A percentile compares a stretch with the other conserved stretches of the same genome.
These are phyloP conservation scores for Anthophora plumipes DNA, from an alignment of 2,888 invertebrate genomes.

Conservation along the genomic window DNA sequence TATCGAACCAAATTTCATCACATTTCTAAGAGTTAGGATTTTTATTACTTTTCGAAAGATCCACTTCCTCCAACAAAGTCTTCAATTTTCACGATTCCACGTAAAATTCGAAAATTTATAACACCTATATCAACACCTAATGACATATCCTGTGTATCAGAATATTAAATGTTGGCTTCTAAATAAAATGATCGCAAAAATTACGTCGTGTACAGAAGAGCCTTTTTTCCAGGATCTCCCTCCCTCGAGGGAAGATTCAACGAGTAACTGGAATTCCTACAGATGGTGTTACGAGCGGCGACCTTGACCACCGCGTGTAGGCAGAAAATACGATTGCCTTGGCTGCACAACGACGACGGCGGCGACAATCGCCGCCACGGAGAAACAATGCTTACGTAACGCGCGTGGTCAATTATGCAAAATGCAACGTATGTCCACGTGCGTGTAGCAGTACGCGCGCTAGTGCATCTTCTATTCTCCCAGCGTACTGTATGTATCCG, in stretches of 20 bases:
- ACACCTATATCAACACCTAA: too few species aligned
- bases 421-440: slow-evolving; percentile 63
- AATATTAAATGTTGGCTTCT: too few species aligned
- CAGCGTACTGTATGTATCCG: slow-evolving; percentile 39
- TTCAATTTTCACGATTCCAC: too few species aligned
- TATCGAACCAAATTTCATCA: too few species aligned
- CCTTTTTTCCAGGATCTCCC: too few species aligned
- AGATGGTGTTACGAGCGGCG: slow-evolving; percentile 34
- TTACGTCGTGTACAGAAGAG: too few species aligned
- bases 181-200: too few species aligned
- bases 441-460: slow-evolving; percentile 19
- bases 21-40: too few species aligned
- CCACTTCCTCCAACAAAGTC: too few species aligned
- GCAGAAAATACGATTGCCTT: slow-evolving; percentile 69
- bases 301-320: slow-evolving; percentile 69
- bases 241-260: not conserved
- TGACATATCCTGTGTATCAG: too few species aligned
- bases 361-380: slow-evolving; percentile 45
- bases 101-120: too few species aligned
- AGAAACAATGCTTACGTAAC: slow-evolving; percentile 70
- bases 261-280: slow-evolving; percentile 34
- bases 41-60: too few species aligned
- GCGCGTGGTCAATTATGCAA: slow-evolving; percentile 63
- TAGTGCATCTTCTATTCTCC: slow-evolving; percentile 58
- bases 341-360: slow-evolving; percentile 47